Evolutionary conservation across 2,797 vertebrate species (phyloP), one percentile per base, ranked within the genome.

Genomic region (Cyprinella venusta): DNA sequence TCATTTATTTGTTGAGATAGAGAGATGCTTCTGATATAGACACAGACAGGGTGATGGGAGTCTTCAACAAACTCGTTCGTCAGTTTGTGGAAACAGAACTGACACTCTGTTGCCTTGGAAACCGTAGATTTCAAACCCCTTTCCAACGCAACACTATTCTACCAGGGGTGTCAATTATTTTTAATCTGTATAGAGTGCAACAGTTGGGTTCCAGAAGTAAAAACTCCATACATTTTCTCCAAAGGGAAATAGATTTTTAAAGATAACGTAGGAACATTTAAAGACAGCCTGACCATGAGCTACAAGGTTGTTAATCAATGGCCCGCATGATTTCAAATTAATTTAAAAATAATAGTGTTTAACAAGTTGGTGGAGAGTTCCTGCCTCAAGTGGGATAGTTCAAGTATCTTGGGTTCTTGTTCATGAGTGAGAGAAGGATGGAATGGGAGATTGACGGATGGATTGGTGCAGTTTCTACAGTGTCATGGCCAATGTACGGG

Each of bases 71-170:
- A 79, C 69, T 85, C 76, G 69, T 79, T 82, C 76, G 80, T 56
- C 82, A 85, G 81, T 87, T 85, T 59, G 74, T 52, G 54, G 70
- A 8, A 61, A 36, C 68, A 82, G 76, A 83, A 81, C 50, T 48
- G 68, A 81, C 65, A 52, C 50, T 72, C 75, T 26, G 85, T 88
- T 88, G 76, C 87, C 82, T 67, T 88, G 82, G 87, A 74, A 82
- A 88, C 85, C 33, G 5, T 70, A 56, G 15, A 64, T 81, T 18
- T 38, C 24, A 59, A 26, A 52, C 42, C 36, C 10, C 42, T 42
- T 61, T 81, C 79, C 42, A 36, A 50, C 42, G 42, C 56, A 30
- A 56, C 54, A 71, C 79, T 48, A 6, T 24, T 72, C 19, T 19
- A 26, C 30, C 13, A 74, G 69, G 54, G 42, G 69, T 74, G 15